phyloP scores from a whole-genome alignment of 2,113 vertebrate species.

The Spheniscus mendiculus region DNA sequence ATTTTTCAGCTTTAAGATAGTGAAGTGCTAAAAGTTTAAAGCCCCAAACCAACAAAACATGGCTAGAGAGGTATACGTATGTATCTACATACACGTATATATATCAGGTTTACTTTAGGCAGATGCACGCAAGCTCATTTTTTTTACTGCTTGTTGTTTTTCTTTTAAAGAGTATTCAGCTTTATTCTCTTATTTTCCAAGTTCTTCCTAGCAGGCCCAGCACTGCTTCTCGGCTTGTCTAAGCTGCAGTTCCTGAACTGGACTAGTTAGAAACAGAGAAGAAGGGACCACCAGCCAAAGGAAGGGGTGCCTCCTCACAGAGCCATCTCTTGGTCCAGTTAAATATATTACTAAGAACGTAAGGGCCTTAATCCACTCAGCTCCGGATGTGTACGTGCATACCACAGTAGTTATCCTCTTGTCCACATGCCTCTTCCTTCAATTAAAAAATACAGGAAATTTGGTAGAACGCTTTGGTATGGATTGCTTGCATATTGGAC shows the following conservation, averaged over 20 bases:
- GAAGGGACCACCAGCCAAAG: not conserved
- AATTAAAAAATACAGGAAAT: accelerated
- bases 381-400: accelerated
- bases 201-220: not conserved
- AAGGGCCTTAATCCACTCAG: not conserved
- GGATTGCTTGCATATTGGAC: accelerated
- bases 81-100: accelerated
- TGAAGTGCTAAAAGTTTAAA: not conserved
- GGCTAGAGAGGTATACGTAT: accelerated
- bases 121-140: not conserved
- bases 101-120: not conserved
- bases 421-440: not conserved
- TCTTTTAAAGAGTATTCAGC: not conserved
- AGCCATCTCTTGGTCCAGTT: not conserved
- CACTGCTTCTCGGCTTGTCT: not conserved
- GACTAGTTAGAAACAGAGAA: not conserved
- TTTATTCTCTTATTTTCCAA: not conserved
- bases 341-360: not conserved
- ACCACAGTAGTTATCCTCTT: not conserved
- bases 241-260: not conserved
- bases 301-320: not conserved
- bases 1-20: not conserved
- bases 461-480: accelerated
- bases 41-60: not conserved
- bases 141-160: not conserved